Evolutionary conservation across 2,113 vertebrate species (phyloP).

Genomic region (Larimichthys crocea): DNA sequence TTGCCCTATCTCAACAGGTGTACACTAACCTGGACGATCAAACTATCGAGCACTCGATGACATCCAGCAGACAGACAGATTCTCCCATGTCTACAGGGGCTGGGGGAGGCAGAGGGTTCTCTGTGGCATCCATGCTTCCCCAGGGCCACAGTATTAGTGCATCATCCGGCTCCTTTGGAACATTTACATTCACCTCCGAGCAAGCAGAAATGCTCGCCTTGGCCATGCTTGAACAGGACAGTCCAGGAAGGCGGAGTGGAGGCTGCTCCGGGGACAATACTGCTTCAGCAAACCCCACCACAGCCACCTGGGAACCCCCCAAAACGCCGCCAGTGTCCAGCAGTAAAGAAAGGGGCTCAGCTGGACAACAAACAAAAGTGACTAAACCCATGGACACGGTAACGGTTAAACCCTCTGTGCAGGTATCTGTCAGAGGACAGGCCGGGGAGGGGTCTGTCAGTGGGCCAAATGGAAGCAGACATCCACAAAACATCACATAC

Average conservation of each 20-base stretch:
- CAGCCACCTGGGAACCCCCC: constrained; percentile 81
- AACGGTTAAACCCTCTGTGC: constrained; percentile 80
- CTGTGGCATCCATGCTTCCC: constrained; percentile 97
- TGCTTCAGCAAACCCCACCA: constrained; percentile 72
- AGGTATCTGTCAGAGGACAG: constrained; percentile 80
- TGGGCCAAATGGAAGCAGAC: constrained; percentile 81
- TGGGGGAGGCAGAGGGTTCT: constrained; percentile 91
- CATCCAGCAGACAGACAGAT: constrained; percentile 88
- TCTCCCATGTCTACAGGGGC: constrained; percentile 90
- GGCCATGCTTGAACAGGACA: constrained; percentile 95
- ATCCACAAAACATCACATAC: constrained; percentile 84
- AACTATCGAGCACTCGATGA: constrained; percentile 80
- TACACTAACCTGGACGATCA: constrained; percentile 89
- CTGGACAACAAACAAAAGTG: constrained; percentile 75
- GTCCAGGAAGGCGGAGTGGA: constrained; percentile 84
- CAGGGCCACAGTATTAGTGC: constrained; percentile 83
- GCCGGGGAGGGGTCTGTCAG: constrained; percentile 83
- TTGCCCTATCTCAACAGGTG: constrained; percentile 83
- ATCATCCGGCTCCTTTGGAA: constrained; percentile 85
- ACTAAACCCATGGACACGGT: constrained; percentile 78
- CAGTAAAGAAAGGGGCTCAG: constrained; percentile 74
- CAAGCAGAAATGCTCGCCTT: constrained; percentile 95
- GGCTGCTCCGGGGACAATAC: constrained; percentile 71
- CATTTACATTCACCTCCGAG: constrained; percentile 91
- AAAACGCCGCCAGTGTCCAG: constrained; percentile 80